These are phyloP conservation scores for Mesocentrotus franciscanus DNA, from an alignment of 53 echinoderm and acorn worm genomes.

Conservation along the genomic window DNA sequence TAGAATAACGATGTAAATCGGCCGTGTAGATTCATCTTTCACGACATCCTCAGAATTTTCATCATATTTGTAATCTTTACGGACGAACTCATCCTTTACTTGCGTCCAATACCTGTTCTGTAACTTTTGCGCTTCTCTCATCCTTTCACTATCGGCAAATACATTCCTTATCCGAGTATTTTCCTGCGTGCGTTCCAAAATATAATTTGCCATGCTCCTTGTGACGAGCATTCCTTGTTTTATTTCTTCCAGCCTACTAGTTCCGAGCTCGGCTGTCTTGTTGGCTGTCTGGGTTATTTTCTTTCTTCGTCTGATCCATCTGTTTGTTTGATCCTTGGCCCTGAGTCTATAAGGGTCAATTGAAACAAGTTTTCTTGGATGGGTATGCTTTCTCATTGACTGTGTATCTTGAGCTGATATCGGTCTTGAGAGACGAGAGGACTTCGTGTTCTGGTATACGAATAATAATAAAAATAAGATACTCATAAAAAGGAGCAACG, in stretches of 20 bases:
- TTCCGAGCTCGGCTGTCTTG: neutral
- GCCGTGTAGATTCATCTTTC: neutral
- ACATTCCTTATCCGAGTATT: neutral
- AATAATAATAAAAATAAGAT: neutral
- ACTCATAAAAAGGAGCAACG: neutral
- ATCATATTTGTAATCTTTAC: neutral
- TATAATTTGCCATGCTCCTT: neutral
- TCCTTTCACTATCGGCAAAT: neutral
- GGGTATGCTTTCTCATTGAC: neutral
- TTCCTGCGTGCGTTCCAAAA: neutral
- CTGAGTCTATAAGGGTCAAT: neutral
- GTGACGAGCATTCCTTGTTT: neutral
- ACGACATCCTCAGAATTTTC: neutral
- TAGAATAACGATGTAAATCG: conserved; percentile 74
- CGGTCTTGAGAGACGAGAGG: neutral
- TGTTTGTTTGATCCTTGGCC: neutral
- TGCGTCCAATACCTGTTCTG: neutral
- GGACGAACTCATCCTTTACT: neutral
- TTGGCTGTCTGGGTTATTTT: neutral
- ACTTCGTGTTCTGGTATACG: neutral
- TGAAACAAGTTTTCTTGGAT: neutral
- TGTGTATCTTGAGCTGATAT: neutral
- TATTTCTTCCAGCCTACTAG: neutral
- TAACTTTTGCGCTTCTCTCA: neutral
- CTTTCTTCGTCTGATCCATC: neutral